Percentiles rank a stretch among this genome's conserved stretches.
Evolutionary conservation across 1,140 invertebrate species (phyloP).

Genomic region (Saxidomus purpurata): DNA sequence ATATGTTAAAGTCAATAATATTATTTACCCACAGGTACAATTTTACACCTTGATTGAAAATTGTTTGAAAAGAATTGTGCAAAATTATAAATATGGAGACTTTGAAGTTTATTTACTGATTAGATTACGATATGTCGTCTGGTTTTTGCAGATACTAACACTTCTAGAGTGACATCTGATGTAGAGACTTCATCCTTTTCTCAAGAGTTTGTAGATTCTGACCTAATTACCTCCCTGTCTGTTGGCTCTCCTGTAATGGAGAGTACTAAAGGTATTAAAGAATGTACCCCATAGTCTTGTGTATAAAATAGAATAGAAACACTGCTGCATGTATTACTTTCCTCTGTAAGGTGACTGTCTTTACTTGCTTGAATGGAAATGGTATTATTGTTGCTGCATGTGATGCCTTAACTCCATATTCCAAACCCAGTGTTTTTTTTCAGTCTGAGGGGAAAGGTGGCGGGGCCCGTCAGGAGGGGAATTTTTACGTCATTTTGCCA

Average conservation of each 20-base stretch:
- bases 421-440: too few species aligned
- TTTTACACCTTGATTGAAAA: too few species aligned
- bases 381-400: not conserved
- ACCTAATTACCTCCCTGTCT: conserved; percentile 61
- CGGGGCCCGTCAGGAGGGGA: too few species aligned
- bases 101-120: too few species aligned
- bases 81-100: too few species aligned
- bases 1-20: too few species aligned
- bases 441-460: too few species aligned
- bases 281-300: not conserved
- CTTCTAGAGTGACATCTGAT: conserved; percentile 17
- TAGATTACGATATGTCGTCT: not conserved
- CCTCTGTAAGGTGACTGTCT: not conserved
- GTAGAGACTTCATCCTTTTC: conserved; percentile 20
- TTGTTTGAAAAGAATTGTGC: too few species aligned
- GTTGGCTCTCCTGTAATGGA: conserved; percentile 61
- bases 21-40: too few species aligned
- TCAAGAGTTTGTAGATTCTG: conserved; percentile 44
- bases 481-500: too few species aligned
- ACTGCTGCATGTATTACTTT: not conserved
- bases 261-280: conserved; percentile 62
- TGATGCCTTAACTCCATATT: too few species aligned
- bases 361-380: not conserved
- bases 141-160: conserved; percentile 46
- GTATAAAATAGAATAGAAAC: not conserved